Evolutionary conservation across 2,888 invertebrate genomes (phyloP), one percentile per base, ranked within the genome.

Genomic region (Notodonta ziczac): DNA sequence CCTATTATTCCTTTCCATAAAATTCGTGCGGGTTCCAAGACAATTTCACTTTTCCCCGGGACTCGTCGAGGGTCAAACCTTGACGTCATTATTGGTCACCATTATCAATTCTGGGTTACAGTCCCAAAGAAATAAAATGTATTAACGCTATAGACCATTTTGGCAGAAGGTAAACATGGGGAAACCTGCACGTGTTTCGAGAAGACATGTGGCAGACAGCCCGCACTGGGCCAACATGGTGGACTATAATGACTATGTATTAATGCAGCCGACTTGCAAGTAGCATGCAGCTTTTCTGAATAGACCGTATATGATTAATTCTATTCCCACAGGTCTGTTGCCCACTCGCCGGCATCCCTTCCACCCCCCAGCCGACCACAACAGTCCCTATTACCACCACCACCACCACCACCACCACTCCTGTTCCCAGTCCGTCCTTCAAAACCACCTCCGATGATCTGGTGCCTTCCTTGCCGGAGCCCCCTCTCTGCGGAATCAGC

Each of bases 401-500:
- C 5, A 52, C 73, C 5, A 48, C 68, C 5, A 51, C 73, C 9
- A 62, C 74, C 0, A 67, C 69, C 0, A 60, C 63, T 0, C 68
- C 69, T 2, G 56, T 62, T 14, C 69, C 5, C 60, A 6, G 0
- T 12, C 64, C 69, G 0, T 58, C 73, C 7, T 67, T 70, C 0
- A 84, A 84, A 69, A 57, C 71, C 0, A 39, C 63, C 6, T 52
- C 54, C 0, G 77, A 71, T 0, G 86, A 87, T 73, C 80, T 78
- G 81, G 66, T 90, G 67, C 14, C 72, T 0, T 69, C 70, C 0
- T 76, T 91, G 7, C 92, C 75, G 58, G 90, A 73, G 81, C 95
- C 91, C 0, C 92, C 92, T 0, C 84, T 95, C 0, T 97, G 97
- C 72, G 97, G 97, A 0, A 77, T 87, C 58, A 95, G 94, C 52